A percentile compares a stretch with the other conserved stretches of the same genome.
These are phyloP conservation scores for Circaetus cinerascens DNA, from an alignment of 2,113 vertebrate species.

Conservation along the genomic window DNA sequence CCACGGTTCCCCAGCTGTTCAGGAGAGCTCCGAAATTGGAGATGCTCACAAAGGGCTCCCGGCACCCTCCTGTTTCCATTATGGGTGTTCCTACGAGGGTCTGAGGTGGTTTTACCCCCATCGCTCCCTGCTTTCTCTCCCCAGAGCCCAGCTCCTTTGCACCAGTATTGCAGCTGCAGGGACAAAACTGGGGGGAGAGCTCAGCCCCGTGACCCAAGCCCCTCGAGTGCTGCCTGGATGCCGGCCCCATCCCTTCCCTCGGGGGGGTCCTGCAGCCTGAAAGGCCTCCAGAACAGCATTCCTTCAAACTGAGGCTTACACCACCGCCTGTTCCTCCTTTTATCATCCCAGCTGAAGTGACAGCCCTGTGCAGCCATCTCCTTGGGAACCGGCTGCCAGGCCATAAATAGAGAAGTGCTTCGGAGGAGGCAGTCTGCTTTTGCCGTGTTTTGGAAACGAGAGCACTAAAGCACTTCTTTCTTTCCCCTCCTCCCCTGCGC, in stretches of 20 bases:
- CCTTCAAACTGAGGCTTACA: neutral
- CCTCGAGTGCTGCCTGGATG: neutral
- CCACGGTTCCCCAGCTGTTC: neutral
- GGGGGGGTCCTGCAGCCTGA: neutral
- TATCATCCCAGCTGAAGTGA: neutral
- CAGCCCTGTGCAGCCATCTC: neutral
- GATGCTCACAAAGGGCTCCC: neutral
- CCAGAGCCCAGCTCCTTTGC: neutral
- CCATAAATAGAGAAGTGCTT: constrained; percentile 16
- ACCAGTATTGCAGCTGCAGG: neutral
- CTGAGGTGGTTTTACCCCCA: neutral
- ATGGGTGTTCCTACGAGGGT: fast-evolving
- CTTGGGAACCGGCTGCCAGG: neutral
- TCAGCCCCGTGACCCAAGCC: fast-evolving
- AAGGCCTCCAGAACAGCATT: neutral
- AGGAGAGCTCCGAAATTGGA: neutral
- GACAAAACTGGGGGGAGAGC: neutral
- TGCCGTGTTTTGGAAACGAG: neutral
- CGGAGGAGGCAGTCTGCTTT: neutral
- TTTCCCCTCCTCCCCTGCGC: neutral
- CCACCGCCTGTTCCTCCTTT: neutral
- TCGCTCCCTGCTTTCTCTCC: fast-evolving
- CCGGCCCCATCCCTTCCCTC: neutral
- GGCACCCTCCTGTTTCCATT: neutral
- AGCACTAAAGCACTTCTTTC: neutral